These are phyloP conservation scores for Masnerella sp. DNA, from an alignment of 2,888 invertebrate genomes.

Conservation along the genomic window DNA sequence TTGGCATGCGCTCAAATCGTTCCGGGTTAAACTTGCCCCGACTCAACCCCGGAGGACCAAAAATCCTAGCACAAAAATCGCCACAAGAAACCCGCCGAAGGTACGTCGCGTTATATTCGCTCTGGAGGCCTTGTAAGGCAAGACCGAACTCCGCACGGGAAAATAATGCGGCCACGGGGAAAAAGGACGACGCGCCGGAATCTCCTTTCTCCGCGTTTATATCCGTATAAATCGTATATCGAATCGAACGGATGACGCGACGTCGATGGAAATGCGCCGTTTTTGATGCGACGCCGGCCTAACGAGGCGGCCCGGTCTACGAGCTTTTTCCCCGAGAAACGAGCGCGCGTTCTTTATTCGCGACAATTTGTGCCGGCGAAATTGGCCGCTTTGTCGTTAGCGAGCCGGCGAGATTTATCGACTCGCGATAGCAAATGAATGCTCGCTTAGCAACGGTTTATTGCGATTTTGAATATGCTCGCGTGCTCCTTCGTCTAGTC, in stretches of 20 bases:
- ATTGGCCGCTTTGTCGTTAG: conserved; percentile 22
- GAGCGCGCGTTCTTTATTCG: conserved; percentile 2
- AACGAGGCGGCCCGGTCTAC: conserved; percentile 7
- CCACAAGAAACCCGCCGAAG: conserved; percentile 52
- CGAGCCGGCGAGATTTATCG: not conserved
- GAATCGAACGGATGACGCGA: conserved; percentile 29
- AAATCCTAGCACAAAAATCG: too few relatives aligned
- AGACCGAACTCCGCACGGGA: conserved; percentile 26
- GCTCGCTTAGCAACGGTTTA: too few relatives aligned
- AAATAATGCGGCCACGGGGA: conserved; percentile 28
- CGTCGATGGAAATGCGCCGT: not conserved
- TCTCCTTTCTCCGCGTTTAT: conserved; percentile 28
- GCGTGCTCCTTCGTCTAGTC: too few relatives aligned
- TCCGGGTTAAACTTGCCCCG: too few relatives aligned
- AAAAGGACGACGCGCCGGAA: conserved; percentile 30
- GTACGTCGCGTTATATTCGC: conserved; percentile 42
- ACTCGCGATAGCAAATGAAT: too few relatives aligned
- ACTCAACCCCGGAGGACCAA: too few relatives aligned
- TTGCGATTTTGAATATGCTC: too few relatives aligned
- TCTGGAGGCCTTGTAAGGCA: conserved; percentile 52
- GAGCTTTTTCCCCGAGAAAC: conserved; percentile 11
- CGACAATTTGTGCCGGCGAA: conserved; percentile 24
- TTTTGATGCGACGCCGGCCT: not conserved
- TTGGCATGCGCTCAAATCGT: too few relatives aligned
- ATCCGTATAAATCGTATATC: conserved; percentile 42